phyloP scores from a whole-genome alignment of 2,797 vertebrate species.

The Percopsis omiscomaycus region DNA sequence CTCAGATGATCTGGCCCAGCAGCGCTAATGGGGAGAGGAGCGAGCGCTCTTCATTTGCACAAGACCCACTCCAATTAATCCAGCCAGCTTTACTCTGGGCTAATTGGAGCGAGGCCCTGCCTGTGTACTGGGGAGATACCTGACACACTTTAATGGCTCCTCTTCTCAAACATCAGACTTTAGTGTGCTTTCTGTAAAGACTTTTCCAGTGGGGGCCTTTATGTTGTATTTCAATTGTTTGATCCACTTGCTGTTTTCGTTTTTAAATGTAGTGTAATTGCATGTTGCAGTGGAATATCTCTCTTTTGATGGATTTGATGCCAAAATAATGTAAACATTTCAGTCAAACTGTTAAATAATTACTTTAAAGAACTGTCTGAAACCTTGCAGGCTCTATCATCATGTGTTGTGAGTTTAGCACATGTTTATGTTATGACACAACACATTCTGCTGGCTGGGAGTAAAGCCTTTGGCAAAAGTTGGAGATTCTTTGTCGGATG shows the following conservation, averaged over 20 bases:
- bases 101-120: constrained; percentile 75
- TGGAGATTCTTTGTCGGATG: constrained; percentile 45
- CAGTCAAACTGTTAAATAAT: constrained; percentile 31
- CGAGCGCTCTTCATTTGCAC: constrained; percentile 76
- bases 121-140: constrained; percentile 67
- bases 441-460: constrained; percentile 42
- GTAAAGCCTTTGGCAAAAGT: constrained; percentile 53
- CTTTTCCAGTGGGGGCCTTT: constrained; percentile 47
- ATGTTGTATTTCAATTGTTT: neutral
- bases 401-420: neutral
- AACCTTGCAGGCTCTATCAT: constrained; percentile 50
- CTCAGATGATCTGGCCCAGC: constrained; percentile 78
- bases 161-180: constrained; percentile 63
- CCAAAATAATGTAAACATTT: constrained; percentile 26
- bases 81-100: constrained; percentile 76
- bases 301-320: constrained; percentile 35
- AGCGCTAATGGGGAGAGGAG: constrained; percentile 75
- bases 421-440: constrained; percentile 36
- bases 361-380: constrained; percentile 50
- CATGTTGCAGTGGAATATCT: constrained; percentile 17
- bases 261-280: constrained; percentile 5
- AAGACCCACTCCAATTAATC: constrained; percentile 79
- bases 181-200: constrained; percentile 30
- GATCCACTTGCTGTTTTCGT: too few relatives aligned
- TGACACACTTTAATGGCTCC: constrained; percentile 71